Evolutionary conservation across 2,797 vertebrate species (phyloP).

Genomic region (Miichthys miiuy): DNA sequence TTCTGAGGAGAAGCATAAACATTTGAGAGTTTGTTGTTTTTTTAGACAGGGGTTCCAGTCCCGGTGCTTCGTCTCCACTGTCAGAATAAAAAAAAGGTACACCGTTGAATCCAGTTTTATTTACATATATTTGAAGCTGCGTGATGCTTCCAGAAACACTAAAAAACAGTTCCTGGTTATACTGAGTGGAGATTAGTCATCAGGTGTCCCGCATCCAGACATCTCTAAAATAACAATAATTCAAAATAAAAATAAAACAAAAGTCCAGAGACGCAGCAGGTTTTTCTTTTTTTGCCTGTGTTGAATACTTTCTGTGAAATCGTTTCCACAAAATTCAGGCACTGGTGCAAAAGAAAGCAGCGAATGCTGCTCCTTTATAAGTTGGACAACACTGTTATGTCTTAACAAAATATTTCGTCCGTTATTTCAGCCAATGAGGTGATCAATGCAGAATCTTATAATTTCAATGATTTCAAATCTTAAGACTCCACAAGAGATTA

Average conservation of each 20-base stretch:
- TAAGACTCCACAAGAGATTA: not conserved
- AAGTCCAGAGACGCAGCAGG: not conserved
- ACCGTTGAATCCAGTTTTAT: conserved; percentile 46
- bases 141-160: not conserved
- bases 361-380: conserved; percentile 31
- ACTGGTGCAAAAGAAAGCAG: conserved; percentile 4
- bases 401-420: conserved; percentile 12
- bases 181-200: conserved; percentile 8
- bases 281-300: conserved; percentile 5
- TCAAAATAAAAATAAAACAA: not conserved
- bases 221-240: not conserved
- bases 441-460: not conserved
- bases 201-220: conserved; percentile 14
- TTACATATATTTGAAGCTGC: not conserved
- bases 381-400: conserved; percentile 4
- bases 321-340: conserved; percentile 25
- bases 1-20: conserved; percentile 34
- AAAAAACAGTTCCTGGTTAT: conserved; percentile 1
- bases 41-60: conserved; percentile 54
- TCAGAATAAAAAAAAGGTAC: conserved; percentile 59
- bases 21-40: conserved; percentile 36
- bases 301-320: conserved; percentile 40
- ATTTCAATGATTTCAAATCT: not conserved
- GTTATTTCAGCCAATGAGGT: not conserved
- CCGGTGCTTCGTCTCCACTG: conserved; percentile 57